Conservation (phyloP, 1,140 invertebrate species). For the Vollenhovia emeryi region DNA sequence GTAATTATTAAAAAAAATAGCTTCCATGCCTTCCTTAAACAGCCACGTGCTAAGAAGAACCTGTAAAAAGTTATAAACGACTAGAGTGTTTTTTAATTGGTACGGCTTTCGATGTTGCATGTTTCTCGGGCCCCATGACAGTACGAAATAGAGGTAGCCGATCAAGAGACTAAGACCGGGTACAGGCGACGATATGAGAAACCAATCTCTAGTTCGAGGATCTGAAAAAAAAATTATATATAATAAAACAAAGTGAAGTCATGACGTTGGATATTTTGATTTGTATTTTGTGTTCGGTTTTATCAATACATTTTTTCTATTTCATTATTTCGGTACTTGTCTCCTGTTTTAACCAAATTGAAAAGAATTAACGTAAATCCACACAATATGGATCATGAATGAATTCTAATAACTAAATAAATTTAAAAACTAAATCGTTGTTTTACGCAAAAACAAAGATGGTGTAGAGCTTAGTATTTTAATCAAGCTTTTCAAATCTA, state of each 20-base stretch:
- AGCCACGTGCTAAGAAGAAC: conserved; percentile 91
- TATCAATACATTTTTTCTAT: background rate
- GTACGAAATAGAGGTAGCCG: conserved; percentile 90
- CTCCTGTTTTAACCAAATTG: background rate
- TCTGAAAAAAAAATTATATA: conserved; percentile 85
- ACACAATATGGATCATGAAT: background rate
- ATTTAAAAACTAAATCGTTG: background rate
- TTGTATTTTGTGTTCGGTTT: background rate
- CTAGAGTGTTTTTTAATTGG: conserved; percentile 90
- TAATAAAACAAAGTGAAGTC: background rate
- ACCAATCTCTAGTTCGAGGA: conserved; percentile 93
- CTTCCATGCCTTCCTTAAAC: conserved; percentile 90
- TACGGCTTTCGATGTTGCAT: conserved; percentile 94
- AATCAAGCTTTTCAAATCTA: background rate
- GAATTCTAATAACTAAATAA: background rate
- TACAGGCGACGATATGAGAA: conserved; percentile 91
- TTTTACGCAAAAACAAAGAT: background rate
- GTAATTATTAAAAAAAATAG: conserved; percentile 88
- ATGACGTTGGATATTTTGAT: too few relatives aligned
- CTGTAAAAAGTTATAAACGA: conserved; percentile 93
- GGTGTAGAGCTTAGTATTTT: background rate
- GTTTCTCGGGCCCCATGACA: conserved; percentile 91
- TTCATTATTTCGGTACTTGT: background rate
- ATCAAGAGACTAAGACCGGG: conserved; percentile 90
- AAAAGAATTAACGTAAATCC: background rate